Conservation (phyloP, 2,113 vertebrate species). For the Atractosteus spatula region DNA sequence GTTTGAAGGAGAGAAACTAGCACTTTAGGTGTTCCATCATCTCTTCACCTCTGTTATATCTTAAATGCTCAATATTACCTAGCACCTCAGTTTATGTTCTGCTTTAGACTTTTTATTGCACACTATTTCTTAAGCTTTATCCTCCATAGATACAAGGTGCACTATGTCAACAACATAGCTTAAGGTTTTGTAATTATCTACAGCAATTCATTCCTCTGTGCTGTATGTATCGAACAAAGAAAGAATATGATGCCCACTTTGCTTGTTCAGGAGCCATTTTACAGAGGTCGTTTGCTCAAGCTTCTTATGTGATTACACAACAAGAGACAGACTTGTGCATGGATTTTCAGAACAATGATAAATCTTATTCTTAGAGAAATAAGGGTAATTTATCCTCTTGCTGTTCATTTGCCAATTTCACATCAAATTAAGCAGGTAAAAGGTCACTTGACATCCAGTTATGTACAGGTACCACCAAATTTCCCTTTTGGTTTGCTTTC, state of each 20-base stretch:
- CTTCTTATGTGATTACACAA: neutral
- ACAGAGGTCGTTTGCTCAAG: neutral
- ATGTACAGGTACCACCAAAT: too few relatives aligned
- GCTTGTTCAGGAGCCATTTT: neutral
- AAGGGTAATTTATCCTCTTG: too few relatives aligned
- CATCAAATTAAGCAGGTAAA: too few relatives aligned
- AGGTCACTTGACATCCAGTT: too few relatives aligned
- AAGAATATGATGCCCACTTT: neutral
- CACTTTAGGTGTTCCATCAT: neutral
- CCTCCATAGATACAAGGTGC: neutral
- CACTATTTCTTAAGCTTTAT: neutral
- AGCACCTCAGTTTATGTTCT: neutral
- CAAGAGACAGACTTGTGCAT: neutral
- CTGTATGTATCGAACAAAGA: neutral
- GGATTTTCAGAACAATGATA: neutral
- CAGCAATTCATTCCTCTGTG: neutral
- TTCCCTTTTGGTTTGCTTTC: too few relatives aligned
- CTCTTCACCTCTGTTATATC: neutral
- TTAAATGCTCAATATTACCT: neutral
- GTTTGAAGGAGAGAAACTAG: neutral
- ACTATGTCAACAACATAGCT: constrained; percentile 1
- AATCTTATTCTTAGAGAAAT: too few relatives aligned
- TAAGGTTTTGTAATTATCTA: neutral
- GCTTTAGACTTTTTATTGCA: neutral
- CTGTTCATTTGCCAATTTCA: too few relatives aligned